Percentiles rank a stretch among this genome's conserved stretches.
These are phyloP conservation scores for Chaetura pelagica DNA, from an alignment of 2,113 vertebrate species.

Conservation along the genomic window DNA sequence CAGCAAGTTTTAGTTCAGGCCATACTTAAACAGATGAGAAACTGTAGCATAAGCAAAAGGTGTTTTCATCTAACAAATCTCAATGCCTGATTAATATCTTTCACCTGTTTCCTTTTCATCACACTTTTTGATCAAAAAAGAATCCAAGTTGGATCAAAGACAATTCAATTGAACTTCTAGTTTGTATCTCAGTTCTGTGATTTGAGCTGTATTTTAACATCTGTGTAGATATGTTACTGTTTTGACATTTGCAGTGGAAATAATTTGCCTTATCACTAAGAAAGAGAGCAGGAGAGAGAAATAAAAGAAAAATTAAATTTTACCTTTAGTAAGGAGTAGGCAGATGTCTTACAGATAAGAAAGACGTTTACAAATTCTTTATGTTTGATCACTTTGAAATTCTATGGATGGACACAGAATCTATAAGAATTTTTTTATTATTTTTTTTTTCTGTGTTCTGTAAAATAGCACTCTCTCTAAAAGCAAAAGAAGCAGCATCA, in stretches of 20 bases:
- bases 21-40: background rate
- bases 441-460: background rate
- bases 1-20: background rate
- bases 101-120: background rate
- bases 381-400: background rate
- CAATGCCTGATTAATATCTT: background rate
- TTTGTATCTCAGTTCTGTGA: background rate
- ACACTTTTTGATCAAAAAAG: background rate
- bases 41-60: background rate
- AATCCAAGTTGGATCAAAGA: background rate
- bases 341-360: background rate
- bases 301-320: background rate
- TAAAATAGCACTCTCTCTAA: background rate
- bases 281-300: background rate
- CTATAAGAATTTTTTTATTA: background rate
- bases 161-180: background rate
- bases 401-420: background rate
- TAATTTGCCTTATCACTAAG: background rate
- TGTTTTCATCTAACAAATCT: background rate
- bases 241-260: background rate
- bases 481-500: background rate
- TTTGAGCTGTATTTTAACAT: background rate
- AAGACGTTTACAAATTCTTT: background rate
- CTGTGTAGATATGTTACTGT: background rate
- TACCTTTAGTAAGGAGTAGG: background rate